phyloP scores from a whole-genome alignment of 2,797 vertebrate species.

The Pterois miles region DNA sequence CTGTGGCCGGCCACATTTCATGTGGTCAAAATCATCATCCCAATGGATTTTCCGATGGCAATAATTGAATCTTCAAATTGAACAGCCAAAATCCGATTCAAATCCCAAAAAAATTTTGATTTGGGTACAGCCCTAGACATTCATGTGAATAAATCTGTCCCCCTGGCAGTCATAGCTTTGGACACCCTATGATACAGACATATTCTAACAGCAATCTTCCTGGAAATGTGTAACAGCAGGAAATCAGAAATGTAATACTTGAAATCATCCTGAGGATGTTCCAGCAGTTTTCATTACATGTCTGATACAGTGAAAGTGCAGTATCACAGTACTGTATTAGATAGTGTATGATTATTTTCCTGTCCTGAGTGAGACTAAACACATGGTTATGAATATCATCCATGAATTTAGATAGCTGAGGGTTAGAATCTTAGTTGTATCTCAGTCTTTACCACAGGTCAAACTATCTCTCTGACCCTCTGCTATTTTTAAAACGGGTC shows the following conservation, averaged over 20 bases:
- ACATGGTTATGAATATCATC: not conserved
- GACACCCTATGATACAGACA: not conserved
- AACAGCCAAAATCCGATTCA: not conserved
- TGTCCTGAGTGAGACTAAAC: not conserved
- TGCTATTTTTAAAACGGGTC: constrained; percentile 12
- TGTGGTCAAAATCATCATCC: not conserved
- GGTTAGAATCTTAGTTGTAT: not conserved
- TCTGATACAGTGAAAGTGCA: not conserved
- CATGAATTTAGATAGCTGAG: not conserved
- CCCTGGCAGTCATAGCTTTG: not conserved
- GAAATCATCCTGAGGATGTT: not conserved
- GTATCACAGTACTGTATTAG: not conserved
- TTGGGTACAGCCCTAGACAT: not conserved
- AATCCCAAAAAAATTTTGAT: not conserved
- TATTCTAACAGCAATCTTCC: not conserved
- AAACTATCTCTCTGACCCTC: not conserved
- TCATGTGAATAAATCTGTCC: not conserved
- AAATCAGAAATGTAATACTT: not conserved
- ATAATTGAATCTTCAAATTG: not conserved
- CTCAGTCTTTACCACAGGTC: not conserved
- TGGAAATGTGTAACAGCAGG: not conserved
- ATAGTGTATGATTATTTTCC: not conserved
- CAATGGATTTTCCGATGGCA: not conserved
- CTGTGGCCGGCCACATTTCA: not conserved
- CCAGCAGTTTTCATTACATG: not conserved